phyloP scores from a whole-genome alignment of 2,797 vertebrate species.

The Diglossa cyanea region DNA sequence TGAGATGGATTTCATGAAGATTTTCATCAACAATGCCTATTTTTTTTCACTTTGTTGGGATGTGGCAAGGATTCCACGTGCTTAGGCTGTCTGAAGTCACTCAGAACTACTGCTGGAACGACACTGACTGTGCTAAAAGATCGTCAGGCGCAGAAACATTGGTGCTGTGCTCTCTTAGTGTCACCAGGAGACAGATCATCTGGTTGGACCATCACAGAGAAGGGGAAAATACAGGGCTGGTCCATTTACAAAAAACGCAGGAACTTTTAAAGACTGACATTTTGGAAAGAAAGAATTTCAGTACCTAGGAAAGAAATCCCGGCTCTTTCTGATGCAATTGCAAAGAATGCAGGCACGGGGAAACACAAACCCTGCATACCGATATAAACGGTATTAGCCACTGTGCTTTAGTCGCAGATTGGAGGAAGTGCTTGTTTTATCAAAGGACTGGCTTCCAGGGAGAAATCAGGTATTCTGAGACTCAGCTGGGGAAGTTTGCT shows the following conservation, averaged over 20 bases:
- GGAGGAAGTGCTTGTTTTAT: rapidly evolving
- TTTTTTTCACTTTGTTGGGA: not conserved
- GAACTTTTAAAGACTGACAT: not conserved
- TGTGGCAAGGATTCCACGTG: not conserved
- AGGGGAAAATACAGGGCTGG: not conserved
- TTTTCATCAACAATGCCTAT: not conserved
- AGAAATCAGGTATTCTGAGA: not conserved
- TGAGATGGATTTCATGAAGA: not conserved
- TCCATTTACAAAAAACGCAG: not conserved
- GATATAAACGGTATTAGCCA: not conserved
- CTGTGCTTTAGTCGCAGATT: not conserved
- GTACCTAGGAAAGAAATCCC: not conserved
- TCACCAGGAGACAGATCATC: not conserved
- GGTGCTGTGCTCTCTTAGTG: not conserved
- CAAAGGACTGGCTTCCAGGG: not conserved
- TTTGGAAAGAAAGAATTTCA: not conserved
- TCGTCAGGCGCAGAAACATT: rapidly evolving
- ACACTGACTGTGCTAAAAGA: not conserved
- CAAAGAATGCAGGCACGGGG: rapidly evolving
- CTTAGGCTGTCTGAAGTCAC: not conserved
- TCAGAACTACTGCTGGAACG: not conserved
- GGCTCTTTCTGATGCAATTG: not conserved
- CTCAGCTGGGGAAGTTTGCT: not conserved
- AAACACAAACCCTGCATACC: not conserved
- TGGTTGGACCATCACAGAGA: not conserved